These are phyloP conservation scores for Phortica magna DNA, from an alignment of 2,888 invertebrate species.

Conservation along the genomic window DNA sequence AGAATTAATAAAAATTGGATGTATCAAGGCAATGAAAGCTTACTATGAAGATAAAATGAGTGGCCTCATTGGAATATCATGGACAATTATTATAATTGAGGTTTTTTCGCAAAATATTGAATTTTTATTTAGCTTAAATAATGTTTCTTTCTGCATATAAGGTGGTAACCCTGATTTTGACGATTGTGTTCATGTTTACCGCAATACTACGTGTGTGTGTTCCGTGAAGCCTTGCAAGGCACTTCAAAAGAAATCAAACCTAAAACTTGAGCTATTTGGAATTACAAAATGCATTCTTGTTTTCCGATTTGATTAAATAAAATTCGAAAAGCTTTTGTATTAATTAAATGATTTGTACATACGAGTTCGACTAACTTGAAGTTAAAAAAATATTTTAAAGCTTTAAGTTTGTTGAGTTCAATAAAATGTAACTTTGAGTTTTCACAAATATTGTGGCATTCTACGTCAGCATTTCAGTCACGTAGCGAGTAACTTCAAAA, in stretches of 20 bases:
- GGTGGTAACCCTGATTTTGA: not conserved
- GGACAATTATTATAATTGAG: not conserved
- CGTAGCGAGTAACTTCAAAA: constrained; percentile 3
- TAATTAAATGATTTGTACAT: too few species aligned
- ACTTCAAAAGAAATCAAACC: too few species aligned
- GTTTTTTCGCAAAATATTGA: not conserved
- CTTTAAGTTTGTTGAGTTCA: too few species aligned
- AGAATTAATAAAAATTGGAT: not conserved
- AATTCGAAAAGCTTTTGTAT: too few species aligned
- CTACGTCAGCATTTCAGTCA: not conserved
- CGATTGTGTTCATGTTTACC: not conserved
- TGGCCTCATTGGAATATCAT: not conserved
- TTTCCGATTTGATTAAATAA: too few species aligned
- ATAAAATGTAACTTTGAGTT: too few species aligned
- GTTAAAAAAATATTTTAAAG: too few species aligned
- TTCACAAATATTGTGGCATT: too few species aligned
- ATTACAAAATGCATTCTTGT: too few species aligned
- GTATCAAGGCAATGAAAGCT: not conserved
- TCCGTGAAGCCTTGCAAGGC: too few species aligned
- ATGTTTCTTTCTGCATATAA: not conserved
- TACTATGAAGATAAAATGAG: not conserved
- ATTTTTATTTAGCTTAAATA: not conserved
- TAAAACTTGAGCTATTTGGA: too few species aligned
- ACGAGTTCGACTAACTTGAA: too few species aligned
- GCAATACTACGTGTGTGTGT: not conserved